A percentile compares a stretch with the other conserved stretches of the same genome.
These are phyloP conservation scores for Rattus norvegicus DNA, from an alignment of 2,113 vertebrate genomes.

Conservation along the genomic window GRCr8 NC_086019.1:175636501-175637000, in stretches of 20 bases:
- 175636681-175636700: conserved; percentile 35
- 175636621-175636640: conserved; percentile 61
- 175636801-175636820: too few species aligned
- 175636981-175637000: not conserved
- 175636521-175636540: conserved; percentile 36
- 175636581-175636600: conserved; percentile 1
- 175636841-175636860: too few species aligned
- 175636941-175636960: conserved; percentile 65
- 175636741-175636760: not conserved
- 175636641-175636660: not conserved
- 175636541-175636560: not conserved
- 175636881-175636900: too few species aligned
- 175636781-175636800: too few species aligned
- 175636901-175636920: conserved; percentile 60
- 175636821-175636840: too few species aligned
- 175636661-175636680: conserved; percentile 34
- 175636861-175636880: too few species aligned
- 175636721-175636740: conserved; percentile 5
- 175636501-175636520: not conserved
- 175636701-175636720: conserved; percentile 23
- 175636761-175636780: too few species aligned
- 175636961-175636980: conserved; percentile 25
- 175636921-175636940: conserved; percentile 45
- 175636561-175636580: conserved; percentile 57
- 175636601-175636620: not conserved